Evolutionary conservation across 2,888 invertebrate genomes (phyloP).

Genomic region (Synanthedon vespiformis): DNA sequence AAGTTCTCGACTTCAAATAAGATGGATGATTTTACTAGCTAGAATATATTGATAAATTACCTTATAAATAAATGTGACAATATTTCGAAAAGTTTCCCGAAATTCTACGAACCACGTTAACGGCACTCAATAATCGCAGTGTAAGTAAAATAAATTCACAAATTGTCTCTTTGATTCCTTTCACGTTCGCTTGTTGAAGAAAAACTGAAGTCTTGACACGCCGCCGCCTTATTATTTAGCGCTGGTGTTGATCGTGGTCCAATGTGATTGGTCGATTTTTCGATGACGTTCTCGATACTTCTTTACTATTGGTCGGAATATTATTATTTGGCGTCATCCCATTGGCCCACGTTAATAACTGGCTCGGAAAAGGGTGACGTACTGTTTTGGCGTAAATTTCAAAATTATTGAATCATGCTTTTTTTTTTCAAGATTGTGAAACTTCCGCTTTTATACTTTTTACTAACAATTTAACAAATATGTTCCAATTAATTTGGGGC

Average conservation of each 20-base stretch:
- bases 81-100: conserved; percentile 9
- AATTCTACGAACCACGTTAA: conserved; percentile 35
- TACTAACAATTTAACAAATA: no score
- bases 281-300: conserved; percentile 51
- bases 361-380: conserved; percentile 24
- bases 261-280: conserved; percentile 57
- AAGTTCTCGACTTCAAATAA: not conserved
- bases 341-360: conserved; percentile 79
- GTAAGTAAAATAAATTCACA: no score
- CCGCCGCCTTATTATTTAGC: conserved; percentile 65
- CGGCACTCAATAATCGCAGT: conserved; percentile 37
- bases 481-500: no score
- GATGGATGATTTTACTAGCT: not conserved
- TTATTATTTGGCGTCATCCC: conserved; percentile 66
- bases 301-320: conserved; percentile 50
- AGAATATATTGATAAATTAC: conserved; percentile 11
- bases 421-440: no score
- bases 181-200: conserved; percentile 48
- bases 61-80: conserved; percentile 25
- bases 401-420: conserved; percentile 12
- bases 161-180: conserved; percentile 15
- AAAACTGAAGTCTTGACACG: conserved; percentile 57
- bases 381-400: conserved; percentile 37
- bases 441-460: no score
- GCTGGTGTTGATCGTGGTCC: conserved; percentile 72